Conservation (phyloP, 2,888 invertebrate genomes). For the Dryocosmus kuriphilus region DNA sequence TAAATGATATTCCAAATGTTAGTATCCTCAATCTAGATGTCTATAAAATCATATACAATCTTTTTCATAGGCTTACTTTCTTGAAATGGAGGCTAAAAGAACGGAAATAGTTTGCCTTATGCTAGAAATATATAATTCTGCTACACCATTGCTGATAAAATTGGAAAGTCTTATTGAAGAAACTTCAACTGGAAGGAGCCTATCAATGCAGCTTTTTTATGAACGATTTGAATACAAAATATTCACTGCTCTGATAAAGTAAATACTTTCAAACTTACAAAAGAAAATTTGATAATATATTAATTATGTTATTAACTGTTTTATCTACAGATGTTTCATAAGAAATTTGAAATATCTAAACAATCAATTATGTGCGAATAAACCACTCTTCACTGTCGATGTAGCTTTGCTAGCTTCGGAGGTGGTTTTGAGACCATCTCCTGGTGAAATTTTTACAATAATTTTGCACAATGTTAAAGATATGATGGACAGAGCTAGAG, state of each 20-base stretch:
- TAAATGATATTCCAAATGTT: neutral
- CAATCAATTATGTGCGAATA: constrained; percentile 79
- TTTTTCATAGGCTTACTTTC: constrained; percentile 83
- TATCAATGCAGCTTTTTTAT: constrained; percentile 88
- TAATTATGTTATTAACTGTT: neutral
- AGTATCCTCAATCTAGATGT: neutral
- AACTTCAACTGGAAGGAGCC: constrained; percentile 86
- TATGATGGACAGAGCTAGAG: constrained; percentile 87
- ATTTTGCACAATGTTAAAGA: constrained; percentile 87
- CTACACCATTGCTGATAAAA: constrained; percentile 91
- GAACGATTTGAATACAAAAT: constrained; percentile 90
- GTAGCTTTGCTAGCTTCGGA: constrained; percentile 87
- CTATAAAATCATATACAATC: constrained; percentile 8
- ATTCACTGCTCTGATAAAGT: constrained; percentile 83
- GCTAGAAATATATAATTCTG: constrained; percentile 86
- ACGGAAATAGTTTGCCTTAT: constrained; percentile 84
- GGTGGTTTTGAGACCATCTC: constrained; percentile 86
- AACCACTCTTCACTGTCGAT: constrained; percentile 88
- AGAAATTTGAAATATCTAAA: constrained; percentile 87
- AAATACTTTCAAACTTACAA: constrained; percentile 56
- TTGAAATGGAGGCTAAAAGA: constrained; percentile 84
- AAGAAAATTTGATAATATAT: neutral
- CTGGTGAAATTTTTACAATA: constrained; percentile 88
- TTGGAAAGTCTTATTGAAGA: constrained; percentile 90
- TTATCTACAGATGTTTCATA: constrained; percentile 63